phyloP scores from a whole-genome alignment of 2,113 vertebrate species.

The Rhynchomys soricoides region DNA sequence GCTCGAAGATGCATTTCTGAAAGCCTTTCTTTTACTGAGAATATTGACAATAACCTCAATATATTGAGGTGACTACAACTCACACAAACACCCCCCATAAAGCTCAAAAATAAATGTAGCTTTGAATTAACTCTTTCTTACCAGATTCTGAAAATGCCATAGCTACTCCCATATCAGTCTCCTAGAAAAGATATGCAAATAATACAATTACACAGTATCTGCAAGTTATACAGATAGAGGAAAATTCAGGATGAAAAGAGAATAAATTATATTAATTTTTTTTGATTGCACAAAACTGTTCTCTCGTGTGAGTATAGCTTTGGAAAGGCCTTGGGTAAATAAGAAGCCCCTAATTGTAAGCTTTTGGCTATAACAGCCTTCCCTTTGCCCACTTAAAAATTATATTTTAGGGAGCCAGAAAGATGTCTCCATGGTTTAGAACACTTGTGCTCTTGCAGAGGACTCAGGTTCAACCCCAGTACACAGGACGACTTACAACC shows the following conservation, averaged over 20 bases:
- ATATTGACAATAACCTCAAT: not conserved
- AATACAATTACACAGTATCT: too few species aligned
- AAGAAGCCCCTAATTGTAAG: not conserved
- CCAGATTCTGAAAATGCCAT: not conserved
- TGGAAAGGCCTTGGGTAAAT: not conserved
- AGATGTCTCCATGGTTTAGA: not conserved
- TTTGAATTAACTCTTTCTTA: not conserved
- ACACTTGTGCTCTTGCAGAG: not conserved
- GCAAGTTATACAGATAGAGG: not conserved
- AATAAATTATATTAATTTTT: not conserved
- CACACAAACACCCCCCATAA: not conserved
- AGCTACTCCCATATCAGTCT: not conserved
- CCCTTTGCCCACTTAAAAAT: not conserved
- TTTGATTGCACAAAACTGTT: slow-evolving; percentile 12
- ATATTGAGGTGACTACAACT: not conserved
- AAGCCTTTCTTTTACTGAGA: not conserved
- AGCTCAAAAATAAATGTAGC: not conserved
- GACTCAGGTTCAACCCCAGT: not conserved
- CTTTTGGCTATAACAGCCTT: not conserved
- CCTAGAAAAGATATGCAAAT: not conserved
- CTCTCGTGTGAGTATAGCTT: not conserved
- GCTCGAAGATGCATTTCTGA: not conserved
- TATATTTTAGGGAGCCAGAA: slow-evolving; percentile 8
- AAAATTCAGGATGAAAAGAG: not conserved
- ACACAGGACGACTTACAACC: not conserved